Evolutionary conservation across 2,888 invertebrate genomes (phyloP).

Genomic region (Oxytorus armatus): DNA sequence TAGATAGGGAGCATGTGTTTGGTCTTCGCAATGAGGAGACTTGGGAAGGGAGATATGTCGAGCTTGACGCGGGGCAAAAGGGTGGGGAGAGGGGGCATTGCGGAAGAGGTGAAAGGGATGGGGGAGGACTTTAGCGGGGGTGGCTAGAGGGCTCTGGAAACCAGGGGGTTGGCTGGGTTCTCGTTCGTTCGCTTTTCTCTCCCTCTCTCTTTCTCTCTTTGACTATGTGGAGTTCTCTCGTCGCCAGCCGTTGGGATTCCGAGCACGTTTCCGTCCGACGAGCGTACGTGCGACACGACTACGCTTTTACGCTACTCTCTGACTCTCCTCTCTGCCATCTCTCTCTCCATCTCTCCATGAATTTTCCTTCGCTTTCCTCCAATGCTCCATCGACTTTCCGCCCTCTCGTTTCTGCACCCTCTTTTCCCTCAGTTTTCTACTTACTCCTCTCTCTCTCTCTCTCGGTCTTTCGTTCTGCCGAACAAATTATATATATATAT

Average conservation of each 20-base stretch:
- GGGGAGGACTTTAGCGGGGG: conserved; percentile 74
- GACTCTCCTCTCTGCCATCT: conserved; percentile 71
- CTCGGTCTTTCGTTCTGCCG: background rate
- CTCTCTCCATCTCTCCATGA: conserved; percentile 55
- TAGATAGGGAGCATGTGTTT: conserved; percentile 84
- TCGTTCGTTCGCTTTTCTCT: conserved; percentile 32
- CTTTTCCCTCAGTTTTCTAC: conserved; percentile 26
- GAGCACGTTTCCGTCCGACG: conserved; percentile 84
- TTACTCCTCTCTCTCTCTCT: conserved; percentile 27
- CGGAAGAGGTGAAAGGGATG: conserved; percentile 51
- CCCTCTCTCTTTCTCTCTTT: conserved; percentile 25
- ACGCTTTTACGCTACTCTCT: conserved; percentile 83
- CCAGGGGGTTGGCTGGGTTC: conserved; percentile 63
- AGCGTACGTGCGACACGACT: conserved; percentile 85
- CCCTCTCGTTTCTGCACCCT: conserved; percentile 55
- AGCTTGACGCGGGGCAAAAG: conserved; percentile 63
- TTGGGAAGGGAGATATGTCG: conserved; percentile 73
- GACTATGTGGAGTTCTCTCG: conserved; percentile 55
- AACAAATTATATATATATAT: conserved; percentile 2
- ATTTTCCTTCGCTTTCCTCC: conserved; percentile 64
- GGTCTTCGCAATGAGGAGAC: conserved; percentile 82
- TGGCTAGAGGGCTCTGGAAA: conserved; percentile 65
- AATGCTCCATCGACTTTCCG: conserved; percentile 73
- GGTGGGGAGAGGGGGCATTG: conserved; percentile 46
- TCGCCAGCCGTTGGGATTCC: conserved; percentile 76